Percentiles rank a stretch among this genome's conserved stretches.
Conservation (phyloP, 2,797 vertebrate genomes). For the Dendrocincla fuliginosa region DNA sequence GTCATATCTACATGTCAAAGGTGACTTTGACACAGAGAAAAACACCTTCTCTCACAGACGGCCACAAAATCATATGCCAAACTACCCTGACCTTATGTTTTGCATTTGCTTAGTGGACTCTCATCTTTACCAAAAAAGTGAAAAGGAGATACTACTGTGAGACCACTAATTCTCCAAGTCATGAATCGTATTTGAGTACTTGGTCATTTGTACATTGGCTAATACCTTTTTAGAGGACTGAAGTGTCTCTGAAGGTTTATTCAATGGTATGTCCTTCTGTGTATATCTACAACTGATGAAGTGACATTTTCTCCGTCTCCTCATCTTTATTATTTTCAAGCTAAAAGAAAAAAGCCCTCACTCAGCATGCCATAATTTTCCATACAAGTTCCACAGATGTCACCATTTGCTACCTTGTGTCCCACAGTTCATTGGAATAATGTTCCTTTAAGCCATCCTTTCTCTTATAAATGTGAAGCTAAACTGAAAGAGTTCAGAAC, state of each 20-base stretch:
- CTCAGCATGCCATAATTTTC: slow-evolving; percentile 87
- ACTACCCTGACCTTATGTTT: not conserved
- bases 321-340: not conserved
- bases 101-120: not conserved
- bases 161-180: not conserved
- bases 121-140: not conserved
- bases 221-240: not conserved
- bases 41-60: not conserved
- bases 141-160: not conserved
- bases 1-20: not conserved
- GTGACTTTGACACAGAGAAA: not conserved
- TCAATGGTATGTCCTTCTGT: not conserved
- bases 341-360: not conserved
- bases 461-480: slow-evolving; percentile 87
- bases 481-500: slow-evolving; percentile 87
- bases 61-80: not conserved
- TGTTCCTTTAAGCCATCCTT: slow-evolving; percentile 85
- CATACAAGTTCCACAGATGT: slow-evolving; percentile 83
- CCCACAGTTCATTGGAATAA: slow-evolving; percentile 87
- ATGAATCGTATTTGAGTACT: not conserved
- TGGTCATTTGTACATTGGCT: not conserved
- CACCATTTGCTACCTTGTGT: slow-evolving; percentile 84
- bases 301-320: not conserved
- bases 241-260: not conserved
- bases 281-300: not conserved